Percentiles rank a stretch among this genome's conserved stretches.
phyloP scores from a whole-genome alignment of 1,140 invertebrate species.

The Ceratosolen fusciceps region DNA sequence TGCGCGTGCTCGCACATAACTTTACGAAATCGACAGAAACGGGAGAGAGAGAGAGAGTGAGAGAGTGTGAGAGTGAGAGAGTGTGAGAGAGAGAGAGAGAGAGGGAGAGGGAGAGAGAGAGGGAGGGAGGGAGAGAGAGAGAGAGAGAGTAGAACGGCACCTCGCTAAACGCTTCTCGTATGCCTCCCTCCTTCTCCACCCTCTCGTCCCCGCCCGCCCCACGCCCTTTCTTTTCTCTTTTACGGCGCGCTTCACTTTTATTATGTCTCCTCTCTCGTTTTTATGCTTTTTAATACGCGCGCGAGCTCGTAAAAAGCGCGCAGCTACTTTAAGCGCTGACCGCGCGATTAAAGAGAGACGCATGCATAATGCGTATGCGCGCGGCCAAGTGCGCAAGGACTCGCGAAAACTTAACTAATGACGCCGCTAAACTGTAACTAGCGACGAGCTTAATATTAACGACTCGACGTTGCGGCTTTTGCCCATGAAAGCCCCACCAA shows the following conservation, averaged over 20 bases:
- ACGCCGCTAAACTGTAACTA: conserved; percentile 35
- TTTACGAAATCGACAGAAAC: conserved; percentile 36
- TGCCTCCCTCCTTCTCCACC: neutral
- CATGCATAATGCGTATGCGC: neutral
- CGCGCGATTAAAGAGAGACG: neutral
- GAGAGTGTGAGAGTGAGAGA: too few relatives aligned
- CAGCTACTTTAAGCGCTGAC: neutral
- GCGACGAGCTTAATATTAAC: neutral
- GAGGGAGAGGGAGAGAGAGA: too few relatives aligned
- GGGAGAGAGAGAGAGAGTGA: too few relatives aligned
- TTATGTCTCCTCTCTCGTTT: neutral
- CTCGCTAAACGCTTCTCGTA: conserved; percentile 9
- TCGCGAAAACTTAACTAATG: conserved; percentile 32
- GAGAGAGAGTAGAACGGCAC: neutral
- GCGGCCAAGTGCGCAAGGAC: neutral
- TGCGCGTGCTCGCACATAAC: conserved; percentile 34
- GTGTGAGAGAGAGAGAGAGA: too few relatives aligned
- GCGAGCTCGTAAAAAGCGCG: conserved; percentile 25
- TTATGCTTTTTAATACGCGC: conserved; percentile 35
- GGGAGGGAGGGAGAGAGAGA: too few relatives aligned
- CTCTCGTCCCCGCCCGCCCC: neutral
- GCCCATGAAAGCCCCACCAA: neutral
- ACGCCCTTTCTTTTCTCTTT: neutral
- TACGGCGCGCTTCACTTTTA: conserved; percentile 1
- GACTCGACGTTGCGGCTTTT: neutral